Evolutionary conservation across 2,797 vertebrate species (phyloP).

Genomic region (Poeciliopsis turneri): DNA sequence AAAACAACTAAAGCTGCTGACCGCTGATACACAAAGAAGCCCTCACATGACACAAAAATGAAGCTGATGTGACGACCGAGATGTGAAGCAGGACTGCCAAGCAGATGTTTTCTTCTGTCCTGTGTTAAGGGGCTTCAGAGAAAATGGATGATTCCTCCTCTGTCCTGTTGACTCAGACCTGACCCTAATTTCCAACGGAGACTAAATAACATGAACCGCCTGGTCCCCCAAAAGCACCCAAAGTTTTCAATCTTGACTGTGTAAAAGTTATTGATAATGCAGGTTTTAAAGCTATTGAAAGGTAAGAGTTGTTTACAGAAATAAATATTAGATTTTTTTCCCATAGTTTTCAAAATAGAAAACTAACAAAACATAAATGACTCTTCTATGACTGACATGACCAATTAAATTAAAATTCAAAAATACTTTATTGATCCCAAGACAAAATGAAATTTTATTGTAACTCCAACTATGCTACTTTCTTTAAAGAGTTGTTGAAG

Average conservation of each 20-base stretch:
- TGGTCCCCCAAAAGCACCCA: slow-evolving; percentile 47
- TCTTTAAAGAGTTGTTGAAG: background rate
- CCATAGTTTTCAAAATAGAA: background rate
- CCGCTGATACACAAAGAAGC: slow-evolving; percentile 30
- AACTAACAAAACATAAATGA: background rate
- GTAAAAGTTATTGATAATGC: background rate
- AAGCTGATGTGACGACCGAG: slow-evolving; percentile 18
- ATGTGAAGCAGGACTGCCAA: slow-evolving; percentile 31
- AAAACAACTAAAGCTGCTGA: slow-evolving; percentile 35
- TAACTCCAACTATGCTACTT: background rate
- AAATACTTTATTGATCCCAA: background rate
- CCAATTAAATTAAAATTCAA: background rate
- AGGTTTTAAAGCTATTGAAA: background rate
- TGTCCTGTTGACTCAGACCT: slow-evolving; percentile 73
- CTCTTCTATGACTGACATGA: background rate
- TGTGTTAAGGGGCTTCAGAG: slow-evolving; percentile 68
- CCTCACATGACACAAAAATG: slow-evolving; percentile 31
- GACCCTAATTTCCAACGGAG: slow-evolving; percentile 58
- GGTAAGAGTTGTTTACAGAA: background rate
- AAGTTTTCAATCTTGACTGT: slow-evolving; percentile 23
- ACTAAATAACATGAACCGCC: slow-evolving; percentile 72
- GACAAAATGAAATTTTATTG: background rate
- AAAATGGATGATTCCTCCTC: slow-evolving; percentile 59
- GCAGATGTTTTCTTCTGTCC: slow-evolving; percentile 74
- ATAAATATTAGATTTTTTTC: too few relatives aligned